These are phyloP conservation scores for Coccyzus lansbergi DNA, from an alignment of 2,797 vertebrate genomes.

Conservation along the genomic window DNA sequence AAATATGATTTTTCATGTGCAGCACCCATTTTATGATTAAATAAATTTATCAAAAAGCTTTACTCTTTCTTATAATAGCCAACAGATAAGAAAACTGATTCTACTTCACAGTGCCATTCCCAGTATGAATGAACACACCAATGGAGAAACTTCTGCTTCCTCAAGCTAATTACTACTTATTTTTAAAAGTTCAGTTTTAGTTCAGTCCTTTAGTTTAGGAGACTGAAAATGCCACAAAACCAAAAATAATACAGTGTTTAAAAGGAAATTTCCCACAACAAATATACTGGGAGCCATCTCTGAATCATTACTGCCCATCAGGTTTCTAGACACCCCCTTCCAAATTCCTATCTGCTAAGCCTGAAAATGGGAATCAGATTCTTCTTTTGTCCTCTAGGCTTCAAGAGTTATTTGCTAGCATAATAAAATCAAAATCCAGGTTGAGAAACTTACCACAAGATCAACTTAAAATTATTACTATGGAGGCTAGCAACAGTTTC, in stretches of 20 bases:
- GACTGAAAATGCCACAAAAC: neutral
- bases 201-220: neutral
- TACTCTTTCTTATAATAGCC: slow-evolving; percentile 16
- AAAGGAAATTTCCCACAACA: neutral
- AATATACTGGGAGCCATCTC: neutral
- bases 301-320: neutral
- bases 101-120: neutral
- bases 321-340: neutral
- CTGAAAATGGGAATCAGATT: neutral
- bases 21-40: slow-evolving; percentile 11
- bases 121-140: neutral
- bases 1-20: slow-evolving; percentile 22
- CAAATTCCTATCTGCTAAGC: neutral
- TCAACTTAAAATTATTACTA: slow-evolving; percentile 16
- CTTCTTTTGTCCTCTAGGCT: neutral
- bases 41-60: neutral
- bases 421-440: slow-evolving; percentile 7
- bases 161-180: slow-evolving; percentile 18
- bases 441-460: slow-evolving; percentile 26
- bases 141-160: neutral
- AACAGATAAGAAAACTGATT: slow-evolving; percentile 13
- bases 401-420: neutral
- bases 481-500: slow-evolving; percentile 26
- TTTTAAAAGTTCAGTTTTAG: neutral
- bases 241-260: neutral